Percentiles rank a stretch among this genome's conserved stretches.
Conservation (phyloP, 2,888 invertebrate species). For the Agrotis segetum region DNA sequence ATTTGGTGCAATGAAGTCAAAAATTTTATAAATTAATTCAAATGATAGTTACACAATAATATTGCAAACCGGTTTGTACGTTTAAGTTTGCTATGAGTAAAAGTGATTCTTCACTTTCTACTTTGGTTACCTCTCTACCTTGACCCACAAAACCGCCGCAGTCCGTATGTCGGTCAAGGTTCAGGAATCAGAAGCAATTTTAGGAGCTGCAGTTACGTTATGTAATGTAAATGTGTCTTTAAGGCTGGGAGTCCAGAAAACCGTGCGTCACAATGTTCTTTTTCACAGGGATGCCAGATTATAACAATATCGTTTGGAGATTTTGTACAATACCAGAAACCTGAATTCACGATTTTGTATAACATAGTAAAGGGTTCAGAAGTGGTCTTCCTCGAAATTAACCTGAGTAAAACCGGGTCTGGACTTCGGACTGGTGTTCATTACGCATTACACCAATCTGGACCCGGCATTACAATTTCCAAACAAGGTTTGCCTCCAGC, state of each 20-base stretch:
- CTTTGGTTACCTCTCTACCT: conserved; percentile 59
- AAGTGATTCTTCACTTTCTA: conserved; percentile 59
- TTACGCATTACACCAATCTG: too few species aligned
- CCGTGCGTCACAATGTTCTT: too few species aligned
- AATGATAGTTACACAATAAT: conserved; percentile 39
- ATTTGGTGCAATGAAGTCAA: conserved; percentile 15
- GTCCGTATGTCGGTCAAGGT: conserved; percentile 56
- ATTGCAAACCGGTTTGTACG: conserved; percentile 50
- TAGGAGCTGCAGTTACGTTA: conserved; percentile 33
- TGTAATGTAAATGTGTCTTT: background rate
- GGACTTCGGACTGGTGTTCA: too few species aligned
- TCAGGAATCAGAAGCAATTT: conserved; percentile 58
- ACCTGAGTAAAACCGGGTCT: background rate
- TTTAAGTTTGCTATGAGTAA: conserved; percentile 51
- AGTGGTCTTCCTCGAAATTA: background rate
- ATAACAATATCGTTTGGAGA: background rate
- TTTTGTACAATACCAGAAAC: too few species aligned
- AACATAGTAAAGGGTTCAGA: background rate
- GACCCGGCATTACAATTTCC: background rate
- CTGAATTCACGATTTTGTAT: background rate
- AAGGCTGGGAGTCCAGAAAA: background rate
- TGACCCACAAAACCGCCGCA: conserved; percentile 49
- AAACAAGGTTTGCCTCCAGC: background rate
- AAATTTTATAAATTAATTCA: conserved; percentile 18
- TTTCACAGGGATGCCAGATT: background rate